Base-by-base conservation (phyloP, 2,797 vertebrate species). In the Hylomyscus alleni region DNA sequence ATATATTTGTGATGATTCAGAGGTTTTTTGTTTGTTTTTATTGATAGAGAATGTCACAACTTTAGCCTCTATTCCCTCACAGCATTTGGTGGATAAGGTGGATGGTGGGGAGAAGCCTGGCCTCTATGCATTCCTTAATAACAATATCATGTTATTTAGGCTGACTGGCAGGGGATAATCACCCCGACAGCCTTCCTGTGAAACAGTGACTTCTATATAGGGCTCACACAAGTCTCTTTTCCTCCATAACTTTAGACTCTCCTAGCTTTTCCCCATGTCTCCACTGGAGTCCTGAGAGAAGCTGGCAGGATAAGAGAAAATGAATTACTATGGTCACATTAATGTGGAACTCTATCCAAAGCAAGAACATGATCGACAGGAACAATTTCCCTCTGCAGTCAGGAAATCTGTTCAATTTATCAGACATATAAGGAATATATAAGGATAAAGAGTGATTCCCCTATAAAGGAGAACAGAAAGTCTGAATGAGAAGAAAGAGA, bases 1-100 rank as follows among this genome's bases (percentile, higher is more conserved):
- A 62, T 87, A 6, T 72, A 56, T 90, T 89, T 62, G 24, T 50
- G 50, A 81, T 88, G 90, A 97, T 92, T 88, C 72, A 73, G 40
- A 19, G 40, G 14, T 12, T 47, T 69, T 40, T 62, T 52, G 20
- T 67, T 81, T 37, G n/a, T 15, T 88, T 60, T 73, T 65, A 17
- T 7, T 40, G 67, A 78, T 54, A 58, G n/a, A 73, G 44, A 47
- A 77, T 87, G 90, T 17, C n/a, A 15, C 24, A 77, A 52, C 37
- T 6, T 82, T 81, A 92, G 56, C 10, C 78, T 6, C 47, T 47
- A 67, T 84, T 69, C 20, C 26, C 54, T 81, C 47, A 62, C n/a
- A 67, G 50, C 11, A 15, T 94, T 65, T 84, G 72, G 37, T 89
- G 50, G 92, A 15, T 54, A 47, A 60, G 40, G 96, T 81, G n/a